A percentile compares a stretch with the other conserved stretches of the same genome.
Conservation (phyloP, 53 echinoderm and acorn worm species). For the Luidia sarsii region DNA sequence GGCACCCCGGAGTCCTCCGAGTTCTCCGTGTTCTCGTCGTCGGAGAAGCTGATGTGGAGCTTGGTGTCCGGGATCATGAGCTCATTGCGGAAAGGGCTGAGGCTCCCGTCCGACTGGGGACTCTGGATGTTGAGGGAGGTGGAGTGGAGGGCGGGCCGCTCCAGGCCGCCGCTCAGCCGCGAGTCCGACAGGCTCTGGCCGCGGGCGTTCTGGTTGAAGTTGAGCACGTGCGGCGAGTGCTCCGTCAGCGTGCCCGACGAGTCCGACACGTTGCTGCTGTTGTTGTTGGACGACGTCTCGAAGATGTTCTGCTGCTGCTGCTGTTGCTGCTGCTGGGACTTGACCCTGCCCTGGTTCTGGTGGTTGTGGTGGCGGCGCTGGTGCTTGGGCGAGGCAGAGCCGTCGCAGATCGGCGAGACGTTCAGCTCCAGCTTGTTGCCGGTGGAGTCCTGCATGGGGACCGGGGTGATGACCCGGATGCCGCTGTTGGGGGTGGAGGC, state of each 20-base stretch:
- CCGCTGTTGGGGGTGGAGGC: conserved; percentile 63
- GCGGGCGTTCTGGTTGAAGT: conserved; percentile 24
- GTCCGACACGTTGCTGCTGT: conserved; percentile 34
- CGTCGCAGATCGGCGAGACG: conserved; percentile 33
- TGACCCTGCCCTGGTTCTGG: conserved; percentile 4
- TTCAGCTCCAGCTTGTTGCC: conserved; percentile 79
- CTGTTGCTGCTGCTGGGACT: conserved; percentile 10
- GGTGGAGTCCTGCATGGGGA: conserved; percentile 85
- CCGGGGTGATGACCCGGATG: conserved; percentile 71
- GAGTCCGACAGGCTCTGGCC: conserved; percentile 18
- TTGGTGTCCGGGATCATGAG: conserved; percentile 78
- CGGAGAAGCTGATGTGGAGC: conserved; percentile 97
- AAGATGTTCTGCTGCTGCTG: conserved; percentile 11
- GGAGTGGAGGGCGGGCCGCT: conserved; percentile 11
- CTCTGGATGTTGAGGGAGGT: conserved; percentile 39
- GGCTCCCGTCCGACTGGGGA: conserved; percentile 33
- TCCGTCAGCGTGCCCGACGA: conserved; percentile 33
- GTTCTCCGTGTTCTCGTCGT: conserved; percentile 97
- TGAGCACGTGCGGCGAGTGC: conserved; percentile 1
- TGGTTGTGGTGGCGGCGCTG: conserved; percentile 13
- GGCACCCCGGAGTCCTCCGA: conserved; percentile 97
- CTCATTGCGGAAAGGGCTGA: conserved; percentile 54
- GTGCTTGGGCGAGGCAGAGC: conserved; percentile 29
- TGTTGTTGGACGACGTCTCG: conserved; percentile 35
- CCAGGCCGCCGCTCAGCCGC: background rate